These are phyloP conservation scores for Macquaria ambigua DNA, from an alignment of 2,113 vertebrate species.

Conservation along the genomic window DNA sequence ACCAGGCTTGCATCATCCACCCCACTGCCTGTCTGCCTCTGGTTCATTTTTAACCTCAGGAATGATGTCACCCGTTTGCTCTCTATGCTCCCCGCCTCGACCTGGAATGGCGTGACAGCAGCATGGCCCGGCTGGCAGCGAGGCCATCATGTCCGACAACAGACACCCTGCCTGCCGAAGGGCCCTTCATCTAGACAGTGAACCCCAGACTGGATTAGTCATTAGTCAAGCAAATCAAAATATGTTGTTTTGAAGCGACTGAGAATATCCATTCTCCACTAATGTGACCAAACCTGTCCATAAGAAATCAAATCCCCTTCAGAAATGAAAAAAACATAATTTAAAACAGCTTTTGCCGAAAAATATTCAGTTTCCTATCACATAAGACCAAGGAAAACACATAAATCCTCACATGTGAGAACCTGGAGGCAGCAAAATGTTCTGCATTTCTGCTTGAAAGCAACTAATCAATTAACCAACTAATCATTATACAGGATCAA, in stretches of 20 bases:
- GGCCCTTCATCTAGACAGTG: constrained; percentile 17
- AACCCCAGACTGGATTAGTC: constrained; percentile 5
- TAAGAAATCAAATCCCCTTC: background rate
- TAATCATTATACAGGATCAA: no score
- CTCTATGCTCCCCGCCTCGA: background rate
- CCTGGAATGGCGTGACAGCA: constrained; percentile 16
- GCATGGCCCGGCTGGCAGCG: background rate
- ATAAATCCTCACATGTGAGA: background rate
- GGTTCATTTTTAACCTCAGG: constrained; percentile 31
- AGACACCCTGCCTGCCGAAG: constrained; percentile 1
- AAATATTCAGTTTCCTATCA: background rate
- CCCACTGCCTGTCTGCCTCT: background rate
- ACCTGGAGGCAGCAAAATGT: background rate
- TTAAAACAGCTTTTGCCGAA: background rate
- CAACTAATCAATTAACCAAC: no score
- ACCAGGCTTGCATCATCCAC: constrained; percentile 54
- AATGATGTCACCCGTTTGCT: constrained; percentile 24
- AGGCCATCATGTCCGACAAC: constrained; percentile 4
- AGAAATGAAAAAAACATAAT: background rate
- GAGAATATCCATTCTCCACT: background rate
- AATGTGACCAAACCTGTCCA: background rate
- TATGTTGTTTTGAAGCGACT: background rate
- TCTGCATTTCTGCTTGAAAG: no score
- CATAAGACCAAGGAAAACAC: background rate
- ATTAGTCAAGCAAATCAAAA: constrained; percentile 4